Percentiles rank a stretch among this genome's conserved stretches.
Evolutionary conservation across 2,888 invertebrate species (phyloP).

Genomic region (Sarcophaga variegata): DNA sequence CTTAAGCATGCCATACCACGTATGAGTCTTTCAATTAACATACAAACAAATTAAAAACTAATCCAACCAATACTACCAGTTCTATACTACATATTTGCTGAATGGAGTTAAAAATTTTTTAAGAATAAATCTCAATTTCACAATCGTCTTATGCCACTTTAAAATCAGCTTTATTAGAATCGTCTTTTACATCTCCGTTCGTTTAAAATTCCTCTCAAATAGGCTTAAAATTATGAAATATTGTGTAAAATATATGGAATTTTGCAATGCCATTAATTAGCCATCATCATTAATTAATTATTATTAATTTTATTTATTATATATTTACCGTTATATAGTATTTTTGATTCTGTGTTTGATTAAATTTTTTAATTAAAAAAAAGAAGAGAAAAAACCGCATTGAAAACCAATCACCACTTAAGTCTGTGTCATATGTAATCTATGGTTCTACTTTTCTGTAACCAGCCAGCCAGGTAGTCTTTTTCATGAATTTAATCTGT

Average conservation of each 20-base stretch:
- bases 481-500: background rate
- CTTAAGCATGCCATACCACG: no score
- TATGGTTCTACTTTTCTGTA: background rate
- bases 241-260: constrained; percentile 21
- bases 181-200: constrained; percentile 24
- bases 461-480: background rate
- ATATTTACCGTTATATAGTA: constrained; percentile 45
- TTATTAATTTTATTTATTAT: no score
- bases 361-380: constrained; percentile 27
- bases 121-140: constrained; percentile 7
- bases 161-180: constrained; percentile 37
- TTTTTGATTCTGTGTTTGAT: constrained; percentile 2
- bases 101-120: background rate
- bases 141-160: background rate
- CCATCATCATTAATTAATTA: constrained; percentile 44
- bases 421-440: constrained; percentile 27
- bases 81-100: background rate
- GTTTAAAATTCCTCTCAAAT: constrained; percentile 46
- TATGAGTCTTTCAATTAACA: no score
- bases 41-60: no score
- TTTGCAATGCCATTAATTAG: constrained; percentile 62
- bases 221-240: constrained; percentile 46
- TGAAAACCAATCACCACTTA: background rate
- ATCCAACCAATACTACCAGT: background rate
- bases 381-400: background rate